A percentile compares a stretch with the other conserved stretches of the same genome.
Conservation (phyloP, 2,888 invertebrate genomes). For the Scaeva pyrastri region DNA sequence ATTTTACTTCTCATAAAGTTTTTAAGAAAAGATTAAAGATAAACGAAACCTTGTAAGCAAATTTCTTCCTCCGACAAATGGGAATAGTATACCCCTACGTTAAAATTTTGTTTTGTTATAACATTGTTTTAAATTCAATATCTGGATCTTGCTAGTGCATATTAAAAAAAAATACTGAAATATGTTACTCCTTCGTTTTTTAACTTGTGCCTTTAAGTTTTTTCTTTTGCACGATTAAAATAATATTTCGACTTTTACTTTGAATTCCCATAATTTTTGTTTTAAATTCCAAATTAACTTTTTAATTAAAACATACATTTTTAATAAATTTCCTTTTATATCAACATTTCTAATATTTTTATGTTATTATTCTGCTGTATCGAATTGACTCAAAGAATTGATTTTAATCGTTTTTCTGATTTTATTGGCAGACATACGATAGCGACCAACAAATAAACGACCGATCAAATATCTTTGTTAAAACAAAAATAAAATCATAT, state of each 20-base stretch:
- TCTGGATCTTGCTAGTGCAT: too few species aligned
- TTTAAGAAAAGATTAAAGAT: too few species aligned
- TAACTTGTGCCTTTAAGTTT: background rate
- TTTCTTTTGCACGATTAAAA: background rate
- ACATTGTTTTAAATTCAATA: too few species aligned
- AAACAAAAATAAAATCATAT: background rate
- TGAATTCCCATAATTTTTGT: background rate
- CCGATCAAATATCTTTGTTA: background rate
- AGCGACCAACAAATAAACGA: constrained; percentile 3
- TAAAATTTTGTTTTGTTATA: too few species aligned
- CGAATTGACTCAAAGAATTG: constrained; percentile 67
- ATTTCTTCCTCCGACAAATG: too few species aligned
- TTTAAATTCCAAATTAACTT: background rate
- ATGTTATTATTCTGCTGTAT: constrained; percentile 49
- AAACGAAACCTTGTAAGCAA: too few species aligned
- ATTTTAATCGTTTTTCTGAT: constrained; percentile 28
- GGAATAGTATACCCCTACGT: too few species aligned
- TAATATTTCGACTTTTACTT: background rate
- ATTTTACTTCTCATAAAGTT: too few species aligned
- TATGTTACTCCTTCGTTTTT: background rate
- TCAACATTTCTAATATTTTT: constrained; percentile 20
- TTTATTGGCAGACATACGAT: constrained; percentile 11
- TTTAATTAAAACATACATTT: constrained; percentile 42
- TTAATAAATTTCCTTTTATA: constrained; percentile 15
- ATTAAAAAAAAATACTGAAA: background rate